phyloP scores from a whole-genome alignment of 2,797 vertebrate species.

The Heteromormyrus szaboi region DNA sequence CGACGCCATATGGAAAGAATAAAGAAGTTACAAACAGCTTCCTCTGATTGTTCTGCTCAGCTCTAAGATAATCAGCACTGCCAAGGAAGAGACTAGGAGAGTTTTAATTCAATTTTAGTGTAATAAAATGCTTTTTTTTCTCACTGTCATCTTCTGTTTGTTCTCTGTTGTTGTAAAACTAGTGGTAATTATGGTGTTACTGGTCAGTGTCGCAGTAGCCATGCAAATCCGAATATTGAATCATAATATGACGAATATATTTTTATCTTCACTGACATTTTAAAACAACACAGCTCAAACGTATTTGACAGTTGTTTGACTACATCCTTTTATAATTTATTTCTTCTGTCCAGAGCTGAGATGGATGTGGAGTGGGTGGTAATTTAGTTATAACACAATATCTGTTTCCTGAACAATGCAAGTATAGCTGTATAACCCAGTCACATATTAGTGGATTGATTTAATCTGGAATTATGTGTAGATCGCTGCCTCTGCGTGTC shows the following conservation, averaged over 20 bases:
- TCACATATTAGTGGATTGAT: neutral
- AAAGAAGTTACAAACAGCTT: conserved; percentile 28
- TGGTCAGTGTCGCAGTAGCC: neutral
- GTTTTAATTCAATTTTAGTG: neutral
- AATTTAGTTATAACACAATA: neutral
- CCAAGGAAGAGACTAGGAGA: neutral
- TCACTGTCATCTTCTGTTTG: neutral
- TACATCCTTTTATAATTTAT: neutral
- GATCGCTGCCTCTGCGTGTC: neutral
- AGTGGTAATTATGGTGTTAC: neutral
- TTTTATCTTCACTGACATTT: neutral
- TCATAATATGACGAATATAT: neutral
- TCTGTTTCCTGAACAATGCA: neutral
- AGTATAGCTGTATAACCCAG: neutral
- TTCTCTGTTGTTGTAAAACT: neutral
- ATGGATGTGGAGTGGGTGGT: neutral
- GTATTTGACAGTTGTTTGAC: neutral
- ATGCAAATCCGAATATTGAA: neutral
- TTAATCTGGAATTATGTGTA: conserved; percentile 11
- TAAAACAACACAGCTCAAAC: neutral
- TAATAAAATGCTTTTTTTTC: neutral
- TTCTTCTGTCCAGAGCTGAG: neutral
- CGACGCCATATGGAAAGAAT: conserved; percentile 40
- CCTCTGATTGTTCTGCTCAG: neutral
- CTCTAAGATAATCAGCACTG: conserved; percentile 1